Conservation (phyloP, 2,797 vertebrate species). For the Onychomys arenicola region DNA sequence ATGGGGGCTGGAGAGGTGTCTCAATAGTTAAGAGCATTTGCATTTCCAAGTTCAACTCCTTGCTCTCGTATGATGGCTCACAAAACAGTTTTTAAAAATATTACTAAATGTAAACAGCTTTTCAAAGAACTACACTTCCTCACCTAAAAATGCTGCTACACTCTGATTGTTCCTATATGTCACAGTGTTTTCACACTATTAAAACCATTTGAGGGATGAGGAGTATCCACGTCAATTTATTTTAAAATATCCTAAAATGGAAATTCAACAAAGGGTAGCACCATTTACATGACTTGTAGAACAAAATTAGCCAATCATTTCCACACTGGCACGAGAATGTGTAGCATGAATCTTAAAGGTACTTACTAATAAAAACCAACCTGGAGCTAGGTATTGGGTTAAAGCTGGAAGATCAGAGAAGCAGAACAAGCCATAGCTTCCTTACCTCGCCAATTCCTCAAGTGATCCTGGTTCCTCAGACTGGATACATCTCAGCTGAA, state of each 20-base stretch:
- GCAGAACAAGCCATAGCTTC: no score
- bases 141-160: neutral
- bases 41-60: neutral
- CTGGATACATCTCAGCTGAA: no score
- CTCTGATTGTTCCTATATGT: neutral
- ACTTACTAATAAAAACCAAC: no score
- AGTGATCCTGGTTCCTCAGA: no score
- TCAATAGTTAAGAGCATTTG: neutral
- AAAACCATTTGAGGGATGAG: neutral
- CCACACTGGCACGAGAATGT: neutral
- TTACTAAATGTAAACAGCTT: neutral
- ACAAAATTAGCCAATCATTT: neutral
- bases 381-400: no score
- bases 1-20: neutral
- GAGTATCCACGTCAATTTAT: neutral
- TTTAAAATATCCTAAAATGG: neutral
- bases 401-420: no score
- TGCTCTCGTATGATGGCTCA: no score
- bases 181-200: conserved; percentile 1
- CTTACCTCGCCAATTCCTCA: no score
- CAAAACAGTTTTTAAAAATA: neutral
- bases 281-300: neutral
- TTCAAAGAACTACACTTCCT: conserved; percentile 29
- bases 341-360: no score
- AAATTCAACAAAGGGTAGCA: conserved; percentile 11